Percentiles rank a stretch among this genome's conserved stretches.
Conservation (phyloP, 1,140 invertebrate genomes). For the Drosophila varians region DNA sequence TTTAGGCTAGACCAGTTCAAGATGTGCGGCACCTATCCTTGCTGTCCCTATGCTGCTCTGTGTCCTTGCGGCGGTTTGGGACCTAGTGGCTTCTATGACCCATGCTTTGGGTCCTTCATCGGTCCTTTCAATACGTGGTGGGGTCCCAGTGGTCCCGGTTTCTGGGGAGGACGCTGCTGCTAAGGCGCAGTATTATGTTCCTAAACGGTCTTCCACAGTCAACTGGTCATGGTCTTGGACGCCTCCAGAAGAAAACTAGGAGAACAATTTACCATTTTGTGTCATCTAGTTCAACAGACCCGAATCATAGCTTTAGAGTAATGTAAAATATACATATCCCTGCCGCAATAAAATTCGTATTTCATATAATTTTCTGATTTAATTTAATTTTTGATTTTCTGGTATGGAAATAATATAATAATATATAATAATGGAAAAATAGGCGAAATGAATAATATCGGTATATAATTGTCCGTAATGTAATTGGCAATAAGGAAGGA, state of each 20-base stretch:
- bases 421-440: too few species aligned
- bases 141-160: constrained; percentile 43
- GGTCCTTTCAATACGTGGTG: constrained; percentile 52
- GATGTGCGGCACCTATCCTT: constrained; percentile 45
- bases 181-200: background rate
- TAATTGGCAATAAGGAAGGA: too few species aligned
- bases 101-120: constrained; percentile 38
- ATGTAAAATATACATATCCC: background rate
- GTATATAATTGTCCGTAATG: too few species aligned
- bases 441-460: too few species aligned
- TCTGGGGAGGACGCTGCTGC: constrained; percentile 37
- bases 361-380: too few species aligned
- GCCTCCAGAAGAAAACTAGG: constrained; percentile 31
- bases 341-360: background rate
- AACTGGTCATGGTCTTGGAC: background rate
- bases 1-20: background rate
- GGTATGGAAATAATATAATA: too few species aligned
- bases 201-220: background rate
- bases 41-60: constrained; percentile 34
- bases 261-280: constrained; percentile 3
- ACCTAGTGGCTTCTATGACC: constrained; percentile 54
- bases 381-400: too few species aligned
- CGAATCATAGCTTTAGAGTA: background rate
- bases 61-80: constrained; percentile 42
- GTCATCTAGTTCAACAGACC: background rate